These are phyloP conservation scores for Leptothorax acervorum DNA, from an alignment of 2,888 invertebrate species.

Conservation along the genomic window DNA sequence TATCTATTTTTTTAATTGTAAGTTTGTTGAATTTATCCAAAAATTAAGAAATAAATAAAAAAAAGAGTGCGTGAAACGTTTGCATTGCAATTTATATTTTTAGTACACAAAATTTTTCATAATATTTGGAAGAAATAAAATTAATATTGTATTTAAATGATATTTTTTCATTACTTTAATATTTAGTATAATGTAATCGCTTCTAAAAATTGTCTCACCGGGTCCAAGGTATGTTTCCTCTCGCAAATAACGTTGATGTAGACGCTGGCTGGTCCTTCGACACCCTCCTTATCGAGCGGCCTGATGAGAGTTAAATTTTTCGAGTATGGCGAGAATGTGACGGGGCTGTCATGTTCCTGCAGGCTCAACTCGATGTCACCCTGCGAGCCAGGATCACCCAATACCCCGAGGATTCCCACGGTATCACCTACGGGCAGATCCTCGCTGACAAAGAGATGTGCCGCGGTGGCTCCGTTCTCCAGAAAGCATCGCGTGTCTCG, in stretches of 20 bases:
- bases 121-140: neutral
- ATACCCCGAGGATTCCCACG: slow-evolving; percentile 92
- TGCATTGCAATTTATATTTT: neutral
- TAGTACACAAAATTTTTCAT: neutral
- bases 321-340: slow-evolving; percentile 91
- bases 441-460: slow-evolving; percentile 96
- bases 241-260: slow-evolving; percentile 95
- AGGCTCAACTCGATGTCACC: slow-evolving; percentile 93
- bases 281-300: slow-evolving; percentile 94
- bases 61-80: neutral
- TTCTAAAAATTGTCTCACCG: slow-evolving; percentile 86
- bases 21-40: neutral
- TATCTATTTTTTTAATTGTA: neutral
- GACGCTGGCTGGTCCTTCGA: slow-evolving; percentile 93
- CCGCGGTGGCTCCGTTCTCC: slow-evolving; percentile 96
- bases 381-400: slow-evolving; percentile 91
- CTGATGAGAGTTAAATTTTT: slow-evolving; percentile 93
- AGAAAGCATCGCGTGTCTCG: slow-evolving; percentile 95
- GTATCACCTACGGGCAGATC: slow-evolving; percentile 92
- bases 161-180: neutral
- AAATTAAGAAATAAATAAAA: neutral
- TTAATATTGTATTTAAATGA: neutral
- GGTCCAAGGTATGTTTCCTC: slow-evolving; percentile 91
- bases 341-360: slow-evolving; percentile 93
- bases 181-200: neutral